These are phyloP conservation scores for Heteronetta atricapilla DNA, from an alignment of 2,113 vertebrate genomes.

Conservation along the genomic window DNA sequence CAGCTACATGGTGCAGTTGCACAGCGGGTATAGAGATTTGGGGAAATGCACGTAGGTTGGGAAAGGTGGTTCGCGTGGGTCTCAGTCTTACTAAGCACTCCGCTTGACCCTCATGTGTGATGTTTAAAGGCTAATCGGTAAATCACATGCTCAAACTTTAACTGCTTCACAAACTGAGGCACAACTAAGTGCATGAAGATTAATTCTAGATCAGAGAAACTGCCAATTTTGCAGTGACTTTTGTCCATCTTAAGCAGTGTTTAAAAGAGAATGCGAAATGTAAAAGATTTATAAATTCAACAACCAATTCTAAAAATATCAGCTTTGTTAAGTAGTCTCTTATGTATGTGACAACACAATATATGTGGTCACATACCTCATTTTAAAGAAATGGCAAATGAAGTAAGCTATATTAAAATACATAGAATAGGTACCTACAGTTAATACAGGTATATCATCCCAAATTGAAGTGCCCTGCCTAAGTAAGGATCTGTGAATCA, in stretches of 20 bases:
- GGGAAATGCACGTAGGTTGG: neutral
- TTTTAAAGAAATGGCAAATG: neutral
- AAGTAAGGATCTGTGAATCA: neutral
- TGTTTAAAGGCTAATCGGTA: neutral
- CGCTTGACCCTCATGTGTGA: neutral
- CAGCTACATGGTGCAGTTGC: neutral
- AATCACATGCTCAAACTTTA: neutral
- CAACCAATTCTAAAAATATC: neutral
- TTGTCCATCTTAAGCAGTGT: neutral
- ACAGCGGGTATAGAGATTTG: neutral
- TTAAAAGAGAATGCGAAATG: neutral
- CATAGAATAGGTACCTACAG: neutral
- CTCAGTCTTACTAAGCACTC: neutral
- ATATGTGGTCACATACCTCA: neutral
- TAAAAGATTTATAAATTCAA: neutral
- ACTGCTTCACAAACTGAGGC: neutral
- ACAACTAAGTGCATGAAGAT: slow-evolving; percentile 3
- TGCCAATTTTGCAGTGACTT: neutral
- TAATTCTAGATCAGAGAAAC: neutral
- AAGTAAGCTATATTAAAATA: neutral
- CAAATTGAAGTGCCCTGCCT: neutral
- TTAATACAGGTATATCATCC: neutral
- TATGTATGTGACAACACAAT: neutral
- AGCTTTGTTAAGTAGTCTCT: neutral
- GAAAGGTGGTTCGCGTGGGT: neutral